Base-by-base conservation (phyloP, 2,888 invertebrate species). In the Erpobdella octoculata region DNA sequence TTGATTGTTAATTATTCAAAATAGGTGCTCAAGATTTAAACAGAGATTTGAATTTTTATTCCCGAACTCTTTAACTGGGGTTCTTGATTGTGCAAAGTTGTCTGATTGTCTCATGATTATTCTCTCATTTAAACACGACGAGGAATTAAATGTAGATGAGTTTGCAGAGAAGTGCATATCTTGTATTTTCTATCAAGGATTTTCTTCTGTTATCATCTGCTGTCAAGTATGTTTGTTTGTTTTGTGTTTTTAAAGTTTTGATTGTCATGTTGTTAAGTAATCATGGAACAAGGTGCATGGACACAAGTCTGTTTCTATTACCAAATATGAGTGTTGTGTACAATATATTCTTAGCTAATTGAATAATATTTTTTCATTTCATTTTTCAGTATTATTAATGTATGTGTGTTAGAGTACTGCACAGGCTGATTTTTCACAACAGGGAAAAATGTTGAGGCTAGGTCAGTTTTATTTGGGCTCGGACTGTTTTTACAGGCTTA, bases 41-140 rank as follows among this genome's bases (percentile, higher is more conserved):
- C 91, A 93, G 81, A 86, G 91, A n/a, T 91, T 91, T 81, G 88
- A 91, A 0, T 89, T 95, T 78, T 84, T 92, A 46, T 85, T 88
- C 9, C 91, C 93, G 18, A 87, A 89, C 74, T 82, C 87, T 25
- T 87, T 92, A 58, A 88, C 90, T 81, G 88, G 88, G 33, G 84
- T 89, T 5, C 73, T 82, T 62, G 82, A 82, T 74, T 79, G 80
- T 1, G 79, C 77, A 12, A 80, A 84, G 75, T 88, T 93, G 6
- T 89, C 92, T 33, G 93, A 94, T 80, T 90, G 69, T 21, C n/a
- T 69, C 58, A n/a, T 69, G 53, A 53, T 69, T 4, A 18, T 36
- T 58, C 58, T 48, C n/a, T 53, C 35, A n/a, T 36, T 35, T 15
- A 4, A 37, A n/a, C 1, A 41, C 5, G 31, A n/a, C 38, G 58